Percentiles rank a stretch among this genome's conserved stretches.
Conservation (phyloP, 2,113 vertebrate species). For the Forbesichthys agassizii region DNA sequence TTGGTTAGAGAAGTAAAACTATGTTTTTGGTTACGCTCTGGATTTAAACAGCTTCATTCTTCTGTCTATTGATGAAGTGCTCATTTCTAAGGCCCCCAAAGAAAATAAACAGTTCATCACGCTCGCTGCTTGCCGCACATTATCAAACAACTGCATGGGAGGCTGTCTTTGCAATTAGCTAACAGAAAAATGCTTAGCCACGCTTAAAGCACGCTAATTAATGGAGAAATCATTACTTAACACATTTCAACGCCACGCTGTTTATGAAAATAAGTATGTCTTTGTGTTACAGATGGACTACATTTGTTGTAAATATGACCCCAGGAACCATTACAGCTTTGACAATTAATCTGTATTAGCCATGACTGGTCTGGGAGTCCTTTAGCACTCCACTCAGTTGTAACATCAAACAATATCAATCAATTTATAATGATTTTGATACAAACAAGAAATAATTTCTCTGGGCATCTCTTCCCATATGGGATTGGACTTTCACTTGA, state of each 20-base stretch:
- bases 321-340: conserved; percentile 11
- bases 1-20: conserved; percentile 24
- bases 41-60: conserved; percentile 32
- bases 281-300: conserved; percentile 11
- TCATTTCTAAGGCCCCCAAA: conserved; percentile 26
- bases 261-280: conserved; percentile 21
- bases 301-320: conserved; percentile 34
- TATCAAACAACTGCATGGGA: conserved; percentile 25
- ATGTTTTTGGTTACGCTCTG: conserved; percentile 24
- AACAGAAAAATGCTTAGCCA: background rate
- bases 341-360: background rate
- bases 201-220: background rate
- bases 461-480: conserved; percentile 14
- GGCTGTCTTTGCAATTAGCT: conserved; percentile 13
- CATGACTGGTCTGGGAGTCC: conserved; percentile 10
- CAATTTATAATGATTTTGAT: conserved; percentile 30
- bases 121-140: background rate
- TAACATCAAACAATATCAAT: conserved; percentile 18
- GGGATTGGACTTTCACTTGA: background rate
- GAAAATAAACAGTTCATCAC: conserved; percentile 40
- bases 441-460: conserved; percentile 30
- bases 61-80: conserved; percentile 31
- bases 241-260: background rate
- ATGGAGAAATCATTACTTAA: conserved; percentile 12
- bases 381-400: conserved; percentile 13